Conservation (phyloP, 2,888 invertebrate genomes). For the Agrochola lychnidis region DNA sequence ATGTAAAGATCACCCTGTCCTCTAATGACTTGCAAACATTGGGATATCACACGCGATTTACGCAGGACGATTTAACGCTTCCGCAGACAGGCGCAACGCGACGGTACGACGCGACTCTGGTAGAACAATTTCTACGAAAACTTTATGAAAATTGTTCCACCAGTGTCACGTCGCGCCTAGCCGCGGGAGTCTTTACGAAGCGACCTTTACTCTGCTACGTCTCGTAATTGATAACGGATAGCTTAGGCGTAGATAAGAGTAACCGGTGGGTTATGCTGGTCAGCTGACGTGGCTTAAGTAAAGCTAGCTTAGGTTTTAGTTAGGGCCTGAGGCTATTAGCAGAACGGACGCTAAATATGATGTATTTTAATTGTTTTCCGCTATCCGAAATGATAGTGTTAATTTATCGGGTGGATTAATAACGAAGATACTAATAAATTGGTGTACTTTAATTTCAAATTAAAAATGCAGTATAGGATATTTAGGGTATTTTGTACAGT, state of each 20-base stretch:
- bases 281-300: constrained; percentile 50
- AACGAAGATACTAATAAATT: neutral
- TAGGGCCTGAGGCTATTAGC: constrained; percentile 18
- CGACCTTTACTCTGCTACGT: constrained; percentile 62
- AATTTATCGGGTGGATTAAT: neutral
- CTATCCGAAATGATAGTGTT: neutral
- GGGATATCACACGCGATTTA: constrained; percentile 76
- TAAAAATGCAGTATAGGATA: neutral
- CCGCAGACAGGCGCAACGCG: neutral
- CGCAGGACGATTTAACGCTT: constrained; percentile 65
- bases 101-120: no score
- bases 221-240: constrained; percentile 77
- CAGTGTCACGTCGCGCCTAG: neutral
- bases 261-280: constrained; percentile 19
- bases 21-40: constrained; percentile 84
- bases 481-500: neutral
- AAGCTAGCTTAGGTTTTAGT: constrained; percentile 23
- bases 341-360: constrained; percentile 19
- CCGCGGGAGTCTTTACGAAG: constrained; percentile 57
- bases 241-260: constrained; percentile 63
- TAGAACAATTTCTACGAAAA: neutral
- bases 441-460: neutral
- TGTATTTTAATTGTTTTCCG: constrained; percentile 27
- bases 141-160: neutral
- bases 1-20: constrained; percentile 69